These are phyloP conservation scores for Threskiornis aethiopicus DNA, from an alignment of 2,797 vertebrate genomes.

Conservation along the genomic window DNA sequence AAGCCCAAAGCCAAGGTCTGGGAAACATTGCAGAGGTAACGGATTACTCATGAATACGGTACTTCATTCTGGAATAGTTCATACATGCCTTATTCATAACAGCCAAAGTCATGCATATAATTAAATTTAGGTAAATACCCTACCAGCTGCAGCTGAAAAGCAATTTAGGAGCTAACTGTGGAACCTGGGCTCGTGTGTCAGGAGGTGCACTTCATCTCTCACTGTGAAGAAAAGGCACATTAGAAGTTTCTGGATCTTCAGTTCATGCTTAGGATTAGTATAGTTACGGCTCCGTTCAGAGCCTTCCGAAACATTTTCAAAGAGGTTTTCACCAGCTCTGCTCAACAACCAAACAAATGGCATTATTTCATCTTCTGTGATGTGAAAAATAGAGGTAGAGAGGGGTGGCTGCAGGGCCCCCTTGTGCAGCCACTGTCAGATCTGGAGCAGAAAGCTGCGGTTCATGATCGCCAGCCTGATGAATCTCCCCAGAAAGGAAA, in stretches of 20 bases:
- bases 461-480: not conserved
- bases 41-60: not conserved
- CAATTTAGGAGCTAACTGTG: not conserved
- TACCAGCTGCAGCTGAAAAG: not conserved
- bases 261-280: not conserved
- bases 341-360: not conserved
- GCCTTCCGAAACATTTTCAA: not conserved
- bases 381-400: not conserved
- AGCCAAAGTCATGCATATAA: not conserved
- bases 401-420: not conserved
- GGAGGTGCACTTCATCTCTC: not conserved
- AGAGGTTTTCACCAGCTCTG: not conserved
- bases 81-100: not conserved
- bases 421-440: rapidly evolving
- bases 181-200: not conserved
- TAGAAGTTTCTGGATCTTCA: not conserved
- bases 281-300: not conserved
- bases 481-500: no score
- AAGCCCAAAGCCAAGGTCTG: not conserved
- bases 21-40: not conserved
- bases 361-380: not conserved
- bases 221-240: not conserved
- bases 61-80: not conserved
- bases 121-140: not conserved
- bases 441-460: not conserved